Conservation (phyloP, 2,888 invertebrate species). For the Formica aserva region DNA sequence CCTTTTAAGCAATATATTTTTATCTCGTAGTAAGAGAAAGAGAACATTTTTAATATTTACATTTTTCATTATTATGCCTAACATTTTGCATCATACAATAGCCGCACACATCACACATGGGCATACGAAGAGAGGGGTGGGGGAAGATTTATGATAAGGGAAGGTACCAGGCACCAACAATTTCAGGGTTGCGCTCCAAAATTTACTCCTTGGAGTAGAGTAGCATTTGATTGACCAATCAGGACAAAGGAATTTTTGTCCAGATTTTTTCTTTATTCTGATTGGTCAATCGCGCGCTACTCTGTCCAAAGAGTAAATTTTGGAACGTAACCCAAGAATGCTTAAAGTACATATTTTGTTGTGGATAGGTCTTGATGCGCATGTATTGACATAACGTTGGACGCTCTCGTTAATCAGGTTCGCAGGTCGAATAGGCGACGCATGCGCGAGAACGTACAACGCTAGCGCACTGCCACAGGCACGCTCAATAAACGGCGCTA, state of each 20-base stretch:
- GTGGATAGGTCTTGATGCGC: not conserved
- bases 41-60: not conserved
- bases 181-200: too few relatives aligned
- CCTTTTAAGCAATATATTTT: constrained; percentile 18
- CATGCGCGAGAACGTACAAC: not conserved
- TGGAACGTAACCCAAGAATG: too few relatives aligned
- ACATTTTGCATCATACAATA: not conserved
- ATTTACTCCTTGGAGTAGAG: too few relatives aligned
- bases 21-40: not conserved
- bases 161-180: too few relatives aligned
- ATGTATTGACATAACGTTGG: not conserved
- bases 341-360: too few relatives aligned
- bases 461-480: constrained; percentile 61
- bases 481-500: constrained; percentile 83
- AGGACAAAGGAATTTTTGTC: too few relatives aligned
- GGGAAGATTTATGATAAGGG: too few relatives aligned
- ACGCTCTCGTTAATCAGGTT: not conserved
- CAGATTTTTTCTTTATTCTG: too few relatives aligned
- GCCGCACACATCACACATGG: not conserved
- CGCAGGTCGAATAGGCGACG: not conserved
- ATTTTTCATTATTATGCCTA: not conserved
- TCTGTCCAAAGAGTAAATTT: too few relatives aligned
- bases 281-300: too few relatives aligned
- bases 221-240: too few relatives aligned
- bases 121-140: too few relatives aligned